phyloP scores from a whole-genome alignment of 30 jellyfish, hydroid and myxozoan genomes.

The Phacellophora camtschatica region DNA sequence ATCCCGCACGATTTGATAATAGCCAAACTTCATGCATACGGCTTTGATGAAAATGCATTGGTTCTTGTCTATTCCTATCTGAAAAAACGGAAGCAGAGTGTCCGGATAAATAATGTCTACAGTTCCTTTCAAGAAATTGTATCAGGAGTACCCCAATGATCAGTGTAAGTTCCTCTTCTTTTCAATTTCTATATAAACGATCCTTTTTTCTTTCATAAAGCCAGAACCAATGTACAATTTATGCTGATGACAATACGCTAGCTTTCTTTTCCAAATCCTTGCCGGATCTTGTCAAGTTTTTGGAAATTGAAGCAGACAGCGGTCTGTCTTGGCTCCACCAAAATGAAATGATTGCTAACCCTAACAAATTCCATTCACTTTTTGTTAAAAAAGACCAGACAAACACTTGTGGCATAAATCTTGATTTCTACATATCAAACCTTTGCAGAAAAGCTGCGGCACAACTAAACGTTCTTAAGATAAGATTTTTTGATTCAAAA shows the following conservation, averaged over 20 bases:
- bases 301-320: conserved; percentile 29
- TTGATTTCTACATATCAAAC: conserved; percentile 8
- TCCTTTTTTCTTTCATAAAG: neutral
- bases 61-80: neutral
- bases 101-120: too few species aligned
- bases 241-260: conserved; percentile 29
- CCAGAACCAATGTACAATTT: neutral
- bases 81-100: too few species aligned
- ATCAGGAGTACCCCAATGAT: neutral
- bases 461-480: neutral
- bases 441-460: conserved; percentile 43
- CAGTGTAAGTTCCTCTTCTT: conserved; percentile 6
- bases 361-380: conserved; percentile 36
- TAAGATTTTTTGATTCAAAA: neutral
- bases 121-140: too few species aligned
- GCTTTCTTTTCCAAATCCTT: conserved; percentile 13
- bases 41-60: too few species aligned
- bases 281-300: conserved; percentile 7
- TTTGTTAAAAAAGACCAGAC: too few species aligned
- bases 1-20: too few species aligned
- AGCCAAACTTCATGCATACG: conserved; percentile 3
- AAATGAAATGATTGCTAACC: too few species aligned
- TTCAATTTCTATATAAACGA: neutral
- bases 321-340: conserved; percentile 25
- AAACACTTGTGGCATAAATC: conserved; percentile 7